Evolutionary conservation across 1,140 invertebrate species (phyloP).

Genomic region (Lethrus apterus): DNA sequence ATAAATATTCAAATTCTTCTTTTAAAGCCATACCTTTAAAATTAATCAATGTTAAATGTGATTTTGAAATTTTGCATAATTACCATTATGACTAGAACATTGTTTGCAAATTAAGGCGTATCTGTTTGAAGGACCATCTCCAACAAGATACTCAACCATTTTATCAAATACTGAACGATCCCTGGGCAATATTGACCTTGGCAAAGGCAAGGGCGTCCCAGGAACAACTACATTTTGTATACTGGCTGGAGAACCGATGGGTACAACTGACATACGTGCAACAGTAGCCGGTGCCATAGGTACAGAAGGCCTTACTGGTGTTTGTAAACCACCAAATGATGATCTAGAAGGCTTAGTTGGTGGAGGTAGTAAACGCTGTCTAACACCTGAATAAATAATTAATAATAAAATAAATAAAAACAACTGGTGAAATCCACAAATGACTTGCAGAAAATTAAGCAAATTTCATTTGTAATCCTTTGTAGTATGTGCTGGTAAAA

Average conservation of each 20-base stretch:
- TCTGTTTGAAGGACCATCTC: slow-evolving; percentile 89
- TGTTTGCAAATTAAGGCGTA: slow-evolving; percentile 90
- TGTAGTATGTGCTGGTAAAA: too few relatives aligned
- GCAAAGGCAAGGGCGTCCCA: slow-evolving; percentile 41
- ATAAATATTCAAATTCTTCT: slow-evolving; percentile 94
- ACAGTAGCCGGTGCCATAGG: background rate
- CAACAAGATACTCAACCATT: slow-evolving; percentile 88
- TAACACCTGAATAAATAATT: slow-evolving; percentile 27
- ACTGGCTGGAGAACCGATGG: slow-evolving; percentile 31
- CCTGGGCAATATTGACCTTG: slow-evolving; percentile 45
- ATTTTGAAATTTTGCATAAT: slow-evolving; percentile 16
- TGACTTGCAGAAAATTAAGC: too few relatives aligned
- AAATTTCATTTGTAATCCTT: too few relatives aligned
- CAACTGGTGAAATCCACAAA: background rate
- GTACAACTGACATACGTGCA: background rate
- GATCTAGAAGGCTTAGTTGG: slow-evolving; percentile 29
- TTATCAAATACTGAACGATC: slow-evolving; percentile 65
- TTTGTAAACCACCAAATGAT: slow-evolving; percentile 10
- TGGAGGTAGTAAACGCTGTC: slow-evolving; percentile 35
- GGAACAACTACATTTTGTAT: slow-evolving; percentile 38
- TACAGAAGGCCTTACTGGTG: slow-evolving; percentile 5
- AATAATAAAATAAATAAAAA: background rate
- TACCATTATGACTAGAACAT: slow-evolving; percentile 87
- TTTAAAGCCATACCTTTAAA: slow-evolving; percentile 80
- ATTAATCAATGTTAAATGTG: slow-evolving; percentile 10